phyloP scores from a whole-genome alignment of 2,888 invertebrate species.

The Steinernema hermaphroditum region DNA sequence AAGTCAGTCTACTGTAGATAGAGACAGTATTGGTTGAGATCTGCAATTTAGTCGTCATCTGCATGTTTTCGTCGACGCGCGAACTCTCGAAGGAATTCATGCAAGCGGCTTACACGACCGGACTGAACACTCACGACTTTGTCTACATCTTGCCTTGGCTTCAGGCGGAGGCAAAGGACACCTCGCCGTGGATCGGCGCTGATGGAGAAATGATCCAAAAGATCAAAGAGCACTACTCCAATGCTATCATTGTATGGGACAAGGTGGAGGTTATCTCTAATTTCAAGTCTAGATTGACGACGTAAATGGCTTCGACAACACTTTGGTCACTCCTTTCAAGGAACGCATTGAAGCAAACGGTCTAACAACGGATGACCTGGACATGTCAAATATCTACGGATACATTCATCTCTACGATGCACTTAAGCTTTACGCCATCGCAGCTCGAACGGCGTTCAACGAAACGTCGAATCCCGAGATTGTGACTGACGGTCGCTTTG shows the following conservation, averaged over 20 bases:
- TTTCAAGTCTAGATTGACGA: slow-evolving; percentile 54
- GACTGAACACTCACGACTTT: slow-evolving; percentile 59
- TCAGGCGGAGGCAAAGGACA: slow-evolving; percentile 61
- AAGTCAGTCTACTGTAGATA: slow-evolving; percentile 45
- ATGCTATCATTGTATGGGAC: slow-evolving; percentile 58
- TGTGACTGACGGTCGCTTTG: slow-evolving; percentile 55
- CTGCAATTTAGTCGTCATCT: slow-evolving; percentile 57
- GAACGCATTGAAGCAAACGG: slow-evolving; percentile 60
- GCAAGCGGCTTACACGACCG: slow-evolving; percentile 52
- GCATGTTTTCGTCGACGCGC: slow-evolving; percentile 62
- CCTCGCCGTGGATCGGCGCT: slow-evolving; percentile 63
- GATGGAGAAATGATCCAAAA: slow-evolving; percentile 64
- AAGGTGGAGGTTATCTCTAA: neutral
- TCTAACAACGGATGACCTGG: slow-evolving; percentile 56
- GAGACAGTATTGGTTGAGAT: no score
- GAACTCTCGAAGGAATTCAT: slow-evolving; percentile 64
- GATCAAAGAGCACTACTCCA: slow-evolving; percentile 61
- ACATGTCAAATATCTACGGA: slow-evolving; percentile 64
- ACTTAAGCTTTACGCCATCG: slow-evolving; percentile 59
- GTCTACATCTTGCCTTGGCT: slow-evolving; percentile 65
- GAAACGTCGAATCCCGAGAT: slow-evolving; percentile 50
- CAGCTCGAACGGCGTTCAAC: slow-evolving; percentile 54
- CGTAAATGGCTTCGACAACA: slow-evolving; percentile 65
- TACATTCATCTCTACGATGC: slow-evolving; percentile 65
- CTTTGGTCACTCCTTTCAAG: slow-evolving; percentile 60